Evolutionary conservation across 2,888 invertebrate genomes (phyloP).

Genomic region (Heliconius cydno): DNA sequence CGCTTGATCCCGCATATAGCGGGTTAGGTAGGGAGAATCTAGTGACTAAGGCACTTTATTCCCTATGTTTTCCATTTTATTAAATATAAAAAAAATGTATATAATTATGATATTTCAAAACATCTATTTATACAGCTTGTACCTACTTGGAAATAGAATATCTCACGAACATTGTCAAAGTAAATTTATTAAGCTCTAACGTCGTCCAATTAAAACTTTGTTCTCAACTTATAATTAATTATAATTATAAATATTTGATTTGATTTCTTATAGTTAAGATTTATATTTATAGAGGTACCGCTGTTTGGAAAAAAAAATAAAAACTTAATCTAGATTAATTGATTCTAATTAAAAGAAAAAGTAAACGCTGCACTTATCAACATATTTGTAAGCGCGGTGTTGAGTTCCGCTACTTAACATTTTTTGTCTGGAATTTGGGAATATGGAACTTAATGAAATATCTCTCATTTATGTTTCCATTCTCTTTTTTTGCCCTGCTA

Average conservation of each 20-base stretch:
- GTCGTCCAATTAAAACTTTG: slow-evolving; percentile 15
- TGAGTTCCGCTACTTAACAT: neutral
- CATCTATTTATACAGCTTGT: neutral
- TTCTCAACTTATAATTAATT: slow-evolving; percentile 6
- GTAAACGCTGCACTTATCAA: no score
- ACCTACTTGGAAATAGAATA: neutral
- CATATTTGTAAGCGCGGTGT: neutral
- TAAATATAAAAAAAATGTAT: neutral
- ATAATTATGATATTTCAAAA: neutral
- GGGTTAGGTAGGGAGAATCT: no score
- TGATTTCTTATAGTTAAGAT: neutral
- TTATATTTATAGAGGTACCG: neutral
- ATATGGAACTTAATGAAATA: no score
- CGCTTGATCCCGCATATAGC: neutral
- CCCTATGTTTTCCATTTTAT: no score
- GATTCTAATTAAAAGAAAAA: no score
- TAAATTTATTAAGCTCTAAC: slow-evolving; percentile 15
- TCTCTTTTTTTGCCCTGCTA: no score
- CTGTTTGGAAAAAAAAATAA: neutral
- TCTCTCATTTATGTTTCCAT: no score
- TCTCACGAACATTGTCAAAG: slow-evolving; percentile 4
- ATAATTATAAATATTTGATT: slow-evolving; percentile 18
- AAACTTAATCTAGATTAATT: neutral
- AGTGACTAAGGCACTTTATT: no score
- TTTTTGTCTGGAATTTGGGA: neutral